Base-by-base conservation (phyloP, 1,140 invertebrate genomes). In the Branchinecta lynchi region DNA sequence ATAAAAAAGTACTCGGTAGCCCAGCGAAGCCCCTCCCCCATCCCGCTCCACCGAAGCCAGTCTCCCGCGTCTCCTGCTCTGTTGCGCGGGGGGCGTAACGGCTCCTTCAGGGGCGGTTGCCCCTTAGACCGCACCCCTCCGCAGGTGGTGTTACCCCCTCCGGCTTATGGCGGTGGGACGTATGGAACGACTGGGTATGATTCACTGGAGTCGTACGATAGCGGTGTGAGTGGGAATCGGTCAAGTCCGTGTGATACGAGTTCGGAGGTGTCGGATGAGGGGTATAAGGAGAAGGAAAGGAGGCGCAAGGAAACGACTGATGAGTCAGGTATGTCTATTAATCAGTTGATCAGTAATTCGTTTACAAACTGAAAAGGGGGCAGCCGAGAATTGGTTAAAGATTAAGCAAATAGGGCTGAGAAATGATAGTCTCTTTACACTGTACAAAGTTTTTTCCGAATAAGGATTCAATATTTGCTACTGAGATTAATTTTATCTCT, bases 191-290 rank as follows among this genome's bases (percentile, higher is more conserved):
- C 2, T 60, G 51, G 51, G 17, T 60, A 60, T 60, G 51, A 60
- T 60, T 60, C 51, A 20, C 17, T 60, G 17, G 51, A 60, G 51
- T 60, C 51, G 17, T 60, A 60, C 17, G 51, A 60, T 20, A 60
- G 51, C 17, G 51, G 51, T 60, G 51, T 60, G 51, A 20, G 51
- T 60, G 51, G 51, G 17, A 60, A 60, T 60, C 51, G 51, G 12
- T 60, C 51, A 6, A 60, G 51, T 60, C 17, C 51, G 17, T 15
- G 51, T 60, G 51, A 60, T 60, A 60, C 51, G 17, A 60, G 51
- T 6, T 60, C 51, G 12, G 51, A 60, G 12, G 51, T 60, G 12
- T 60, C 51, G 12, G 51, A 60, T 60, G 51, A 60, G 17, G 51
- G 51, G 17, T 60, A 60, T 6, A 60, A 60, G 6, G 17, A 60